Evolutionary conservation across 2,113 vertebrate genomes (phyloP), one percentile per base, ranked within the genome.

Genomic region (Hippocampus mohnikei): DNA sequence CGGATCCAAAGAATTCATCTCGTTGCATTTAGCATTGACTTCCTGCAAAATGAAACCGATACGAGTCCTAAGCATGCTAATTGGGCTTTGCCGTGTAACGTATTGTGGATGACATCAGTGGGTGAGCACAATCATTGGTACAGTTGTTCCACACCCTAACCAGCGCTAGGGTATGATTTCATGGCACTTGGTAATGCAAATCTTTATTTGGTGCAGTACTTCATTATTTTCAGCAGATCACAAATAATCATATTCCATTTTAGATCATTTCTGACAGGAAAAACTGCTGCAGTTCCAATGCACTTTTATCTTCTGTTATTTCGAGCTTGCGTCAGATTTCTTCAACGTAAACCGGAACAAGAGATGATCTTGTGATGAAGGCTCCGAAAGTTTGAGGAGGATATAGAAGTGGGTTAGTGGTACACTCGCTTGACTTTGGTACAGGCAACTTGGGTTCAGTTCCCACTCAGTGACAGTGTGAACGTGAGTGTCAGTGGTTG

Each of bases 81-180:
- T n/a, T 29, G 48, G 71, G 46, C 53, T 74, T 77, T 60, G 64
- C 67, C 65, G 2, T 52, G 46, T 13, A 12, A n/a, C 15, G 23
- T 56, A 23, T 55, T 7, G 7, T 41, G 60, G 37, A 33, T 77
- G 60, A 59, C 53, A 72, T 41, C 25, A 29, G 63, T 40, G 13
- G 21, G 23, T 41, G 61, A 69, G 48, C 23, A 33, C 64, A 59
- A 44, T 37, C 5, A 44, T 27, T 53, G n/a, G 50, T 2, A 67
- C 42, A 10, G 42, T 44, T 3, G 69, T 23, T 3, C 3, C 61
- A 29, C 13, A 44, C 73, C 55, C 8, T 29, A 56, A 23, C 11
- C 67, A 67, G 41, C 16, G 37, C 33, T 63, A 46, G 41, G 13
- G 23, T 8, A 21, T 25, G 60, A 48, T 76, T 64, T 75, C 27